phyloP scores from a whole-genome alignment of 2,888 invertebrate species.

The Trichogramma evanescens region DNA sequence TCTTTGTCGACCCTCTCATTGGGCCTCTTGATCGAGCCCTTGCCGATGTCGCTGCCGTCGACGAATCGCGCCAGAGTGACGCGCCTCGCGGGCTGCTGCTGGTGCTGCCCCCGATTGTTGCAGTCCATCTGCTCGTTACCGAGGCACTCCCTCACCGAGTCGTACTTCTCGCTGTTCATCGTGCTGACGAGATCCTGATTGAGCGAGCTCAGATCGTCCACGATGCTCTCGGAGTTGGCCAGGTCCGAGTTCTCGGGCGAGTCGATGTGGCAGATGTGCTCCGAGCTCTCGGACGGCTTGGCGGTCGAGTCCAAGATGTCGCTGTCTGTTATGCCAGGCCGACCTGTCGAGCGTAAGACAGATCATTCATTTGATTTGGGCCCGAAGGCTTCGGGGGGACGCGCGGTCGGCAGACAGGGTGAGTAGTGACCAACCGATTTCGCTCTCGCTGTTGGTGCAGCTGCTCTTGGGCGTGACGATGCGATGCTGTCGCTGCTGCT shows the following conservation, averaged over 20 bases:
- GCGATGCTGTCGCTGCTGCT: neutral
- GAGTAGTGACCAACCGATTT: conserved; percentile 34
- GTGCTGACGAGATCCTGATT: conserved; percentile 63
- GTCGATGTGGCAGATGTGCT: conserved; percentile 67
- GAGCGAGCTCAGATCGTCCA: conserved; percentile 69
- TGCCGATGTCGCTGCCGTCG: conserved; percentile 75
- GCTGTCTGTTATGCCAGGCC: conserved; percentile 29
- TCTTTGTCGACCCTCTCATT: conserved; percentile 28
- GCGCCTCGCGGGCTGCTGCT: conserved; percentile 56
- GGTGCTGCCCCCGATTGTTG: too few relatives aligned
- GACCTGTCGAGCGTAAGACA: conserved; percentile 34
- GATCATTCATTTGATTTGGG: conserved; percentile 28
- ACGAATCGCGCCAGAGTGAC: conserved; percentile 77
- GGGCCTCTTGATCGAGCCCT: conserved; percentile 63
- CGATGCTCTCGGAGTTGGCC: conserved; percentile 69
- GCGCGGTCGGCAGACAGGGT: neutral
- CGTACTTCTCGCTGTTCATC: conserved; percentile 60
- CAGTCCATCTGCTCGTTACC: conserved; percentile 46
- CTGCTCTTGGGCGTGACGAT: conserved; percentile 28
- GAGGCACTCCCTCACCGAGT: conserved; percentile 56
- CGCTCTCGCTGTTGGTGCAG: conserved; percentile 40
- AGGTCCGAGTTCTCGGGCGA: conserved; percentile 75
- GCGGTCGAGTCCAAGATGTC: conserved; percentile 39
- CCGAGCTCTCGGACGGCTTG: conserved; percentile 36
- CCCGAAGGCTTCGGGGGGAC: neutral